These are phyloP conservation scores for Geococcyx californianus DNA, from an alignment of 2,113 vertebrate genomes.

Conservation along the genomic window DNA sequence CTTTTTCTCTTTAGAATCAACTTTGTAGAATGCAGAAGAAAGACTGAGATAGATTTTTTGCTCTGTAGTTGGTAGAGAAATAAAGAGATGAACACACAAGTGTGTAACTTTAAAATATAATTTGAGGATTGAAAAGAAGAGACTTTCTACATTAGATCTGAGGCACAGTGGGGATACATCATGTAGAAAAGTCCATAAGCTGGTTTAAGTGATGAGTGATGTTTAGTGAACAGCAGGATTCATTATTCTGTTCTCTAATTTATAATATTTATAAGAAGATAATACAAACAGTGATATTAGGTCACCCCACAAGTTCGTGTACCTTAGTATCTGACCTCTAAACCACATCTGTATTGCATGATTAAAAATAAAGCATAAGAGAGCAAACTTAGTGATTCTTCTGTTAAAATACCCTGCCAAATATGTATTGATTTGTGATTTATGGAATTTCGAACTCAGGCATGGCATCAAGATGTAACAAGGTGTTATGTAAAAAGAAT, in stretches of 20 bases:
- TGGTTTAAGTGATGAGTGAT: not conserved
- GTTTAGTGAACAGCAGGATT: not conserved
- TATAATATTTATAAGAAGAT: not conserved
- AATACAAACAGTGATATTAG: not conserved
- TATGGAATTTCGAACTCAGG: not conserved
- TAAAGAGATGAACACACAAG: rapidly evolving
- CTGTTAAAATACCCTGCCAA: not conserved
- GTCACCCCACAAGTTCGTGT: not conserved
- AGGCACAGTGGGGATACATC: not conserved
- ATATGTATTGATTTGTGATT: not conserved
- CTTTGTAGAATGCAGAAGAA: not conserved
- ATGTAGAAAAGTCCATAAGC: not conserved
- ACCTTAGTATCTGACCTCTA: not conserved
- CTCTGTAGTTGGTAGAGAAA: not conserved
- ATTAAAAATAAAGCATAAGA: not conserved
- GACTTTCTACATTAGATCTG: not conserved
- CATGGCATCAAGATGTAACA: not conserved
- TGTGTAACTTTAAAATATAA: not conserved
- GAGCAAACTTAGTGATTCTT: not conserved
- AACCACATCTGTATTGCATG: not conserved
- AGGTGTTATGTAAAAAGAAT: not conserved
- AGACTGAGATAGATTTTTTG: too few species aligned
- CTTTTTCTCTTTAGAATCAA: not conserved
- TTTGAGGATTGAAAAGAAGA: not conserved
- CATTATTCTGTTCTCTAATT: not conserved